Evolutionary conservation across 2,888 invertebrate genomes (phyloP), one percentile per base, ranked within the genome.

Genomic region (Lepetodrilus schrolli): DNA sequence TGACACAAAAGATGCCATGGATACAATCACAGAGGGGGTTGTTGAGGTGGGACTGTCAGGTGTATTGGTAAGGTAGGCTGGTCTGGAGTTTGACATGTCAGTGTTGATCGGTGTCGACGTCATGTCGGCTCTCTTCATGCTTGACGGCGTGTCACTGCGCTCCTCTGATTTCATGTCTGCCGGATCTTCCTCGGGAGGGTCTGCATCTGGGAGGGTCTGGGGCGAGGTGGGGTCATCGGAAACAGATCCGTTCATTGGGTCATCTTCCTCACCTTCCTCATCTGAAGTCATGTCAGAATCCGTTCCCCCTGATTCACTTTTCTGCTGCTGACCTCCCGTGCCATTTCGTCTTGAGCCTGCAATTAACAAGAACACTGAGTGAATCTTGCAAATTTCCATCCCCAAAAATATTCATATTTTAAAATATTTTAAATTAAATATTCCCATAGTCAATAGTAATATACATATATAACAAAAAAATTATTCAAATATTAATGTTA

Each of bases 201-300:
- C 66, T 8, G 66, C 26, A 38, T 66, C 66, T 21, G 66, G 38
- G 10, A 23, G n/a, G 21, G 23, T 21, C 10, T 8, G n/a, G 4
- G 43, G 26, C 1, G 43, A 1, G 2, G 68, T 17, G 26, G 47
- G 23, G 10, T 10, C 13, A 17, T 47, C 21, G 26, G 26, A 26
- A 4, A 26, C 68, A 47, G 38, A 26, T n/a, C 43, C 23, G 10
- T 66, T 68, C 68, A 68, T 30, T 23, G 43, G 43, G 13, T 47
- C 68, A 23, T 70, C 74, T 21, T 76, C 76, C 26, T 74, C 72
- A 8, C 65, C 58, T 21, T 70, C 73, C 30, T 74, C 72, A 23
- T 74, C 79, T 21, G 76, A 70, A 37, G 77, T 73, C 50, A 77
- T 72, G 34, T 74, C 70, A 5, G 79, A 65, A 72, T 77, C 58